Evolutionary conservation across 2,797 vertebrate species (phyloP), one percentile per base, ranked within the genome.

Genomic region (Botia almorhae): DNA sequence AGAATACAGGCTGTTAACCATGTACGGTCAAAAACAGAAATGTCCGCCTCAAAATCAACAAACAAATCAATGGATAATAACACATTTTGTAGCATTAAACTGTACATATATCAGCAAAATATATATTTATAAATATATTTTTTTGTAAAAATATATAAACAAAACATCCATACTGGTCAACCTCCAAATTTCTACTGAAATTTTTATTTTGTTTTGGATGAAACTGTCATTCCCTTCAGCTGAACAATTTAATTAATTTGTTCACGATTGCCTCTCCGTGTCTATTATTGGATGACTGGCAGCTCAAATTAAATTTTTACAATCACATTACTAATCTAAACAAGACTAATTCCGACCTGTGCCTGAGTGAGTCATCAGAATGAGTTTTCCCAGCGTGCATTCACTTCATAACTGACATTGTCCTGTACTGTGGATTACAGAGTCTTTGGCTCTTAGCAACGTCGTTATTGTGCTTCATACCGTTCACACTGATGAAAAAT

Each of bases 261-360:
- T 89, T 82, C 81, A 82, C 76, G 87, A 46, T 46, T 46, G 43
- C 43, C 10, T 10, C 11, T 69, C 53, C 74, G 82, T 86, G 88
- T 90, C 87, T 89, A 89, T 89, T 88, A 63, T 76, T 81, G 78
- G 71, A 89, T 87, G 81, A 88, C 14, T 80, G 88, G 83, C 89
- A 90, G n/a, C 16, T 23, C 7, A 14, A 71, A 36, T 71, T 0
- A 14, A 7, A 19, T n/a, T 43, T 39, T 58, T 73, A 56, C 26
- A n/a, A 17, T 26, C 21, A 50, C 6, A 50, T 63, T 50, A 16
- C 26, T 33, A 16, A 6, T n/a, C 23, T 33, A 26, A 17, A 43
- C 53, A 74, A 48, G 36, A 48, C 39, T 48, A 63, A 74, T 74
- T 63, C 43, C 11, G 16, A 12, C 19, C 36, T 48, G 21, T 48